Conservation (phyloP, 1,140 invertebrate species). For the Leptinotarsa texana region DNA sequence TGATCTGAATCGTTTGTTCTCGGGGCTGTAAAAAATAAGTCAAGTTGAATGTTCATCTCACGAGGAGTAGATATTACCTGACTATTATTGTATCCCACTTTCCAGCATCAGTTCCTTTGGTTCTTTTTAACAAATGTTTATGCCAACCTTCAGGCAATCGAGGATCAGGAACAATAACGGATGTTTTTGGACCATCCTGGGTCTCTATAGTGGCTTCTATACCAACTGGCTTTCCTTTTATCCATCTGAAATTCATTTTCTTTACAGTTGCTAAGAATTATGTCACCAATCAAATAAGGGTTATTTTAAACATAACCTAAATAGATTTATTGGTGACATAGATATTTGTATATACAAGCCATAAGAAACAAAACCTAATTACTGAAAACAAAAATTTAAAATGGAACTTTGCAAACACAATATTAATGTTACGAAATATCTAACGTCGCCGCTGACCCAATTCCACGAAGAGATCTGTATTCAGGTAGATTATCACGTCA, state of each 20-base stretch:
- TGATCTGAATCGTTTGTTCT: conserved; percentile 64
- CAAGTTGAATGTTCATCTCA: neutral
- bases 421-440: no score
- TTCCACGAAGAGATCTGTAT: no score
- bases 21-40: conserved; percentile 58
- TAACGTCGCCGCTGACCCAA: no score
- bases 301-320: no score
- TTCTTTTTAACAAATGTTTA: conserved; percentile 74
- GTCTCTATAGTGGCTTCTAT: conserved; percentile 57
- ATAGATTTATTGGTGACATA: no score
- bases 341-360: no score
- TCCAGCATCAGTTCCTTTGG: conserved; percentile 68
- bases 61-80: conserved; percentile 56
- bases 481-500: no score
- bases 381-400: no score
- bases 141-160: conserved; percentile 73
- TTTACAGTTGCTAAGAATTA: no score
- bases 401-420: no score
- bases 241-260: conserved; percentile 59
- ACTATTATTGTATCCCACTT: conserved; percentile 82
- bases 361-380: no score
- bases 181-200: conserved; percentile 59
- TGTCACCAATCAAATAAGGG: no score
- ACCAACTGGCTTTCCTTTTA: conserved; percentile 67
- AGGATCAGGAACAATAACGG: conserved; percentile 71